phyloP scores from a whole-genome alignment of 2,888 invertebrate genomes.

The Lathronympha strigana region DNA sequence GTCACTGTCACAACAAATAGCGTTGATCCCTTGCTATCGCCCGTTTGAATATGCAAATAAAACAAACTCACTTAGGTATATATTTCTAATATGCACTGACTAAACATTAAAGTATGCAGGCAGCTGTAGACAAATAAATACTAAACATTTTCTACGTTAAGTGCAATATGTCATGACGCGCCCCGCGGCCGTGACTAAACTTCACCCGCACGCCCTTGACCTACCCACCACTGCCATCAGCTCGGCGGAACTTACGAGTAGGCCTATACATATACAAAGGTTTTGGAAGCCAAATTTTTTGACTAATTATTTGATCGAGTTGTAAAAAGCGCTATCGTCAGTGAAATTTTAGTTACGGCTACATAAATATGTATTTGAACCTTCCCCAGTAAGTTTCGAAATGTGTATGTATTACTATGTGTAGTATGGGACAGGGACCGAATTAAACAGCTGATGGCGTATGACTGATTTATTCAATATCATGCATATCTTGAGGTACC shows the following conservation, averaged over 20 bases:
- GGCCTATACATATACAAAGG: background rate
- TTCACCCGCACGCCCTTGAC: constrained; percentile 43
- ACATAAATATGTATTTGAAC: too few species aligned
- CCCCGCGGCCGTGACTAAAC: constrained; percentile 40
- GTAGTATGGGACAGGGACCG: too few species aligned
- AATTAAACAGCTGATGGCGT: too few species aligned
- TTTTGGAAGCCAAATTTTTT: background rate
- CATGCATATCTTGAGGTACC: too few species aligned
- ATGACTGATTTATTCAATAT: too few species aligned
- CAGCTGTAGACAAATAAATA: background rate
- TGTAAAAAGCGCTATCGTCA: background rate
- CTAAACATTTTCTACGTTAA: constrained; percentile 13
- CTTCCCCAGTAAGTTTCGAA: too few species aligned
- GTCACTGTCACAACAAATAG: background rate
- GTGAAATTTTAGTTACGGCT: too few species aligned
- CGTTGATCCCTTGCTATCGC: background rate
- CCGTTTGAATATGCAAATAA: background rate
- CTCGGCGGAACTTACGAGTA: constrained; percentile 15
- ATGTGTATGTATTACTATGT: too few species aligned
- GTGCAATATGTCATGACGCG: constrained; percentile 25
- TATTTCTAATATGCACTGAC: background rate
- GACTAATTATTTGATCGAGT: background rate
- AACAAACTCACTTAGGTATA: background rate
- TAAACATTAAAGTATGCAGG: background rate
- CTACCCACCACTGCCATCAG: constrained; percentile 32